These are phyloP conservation scores for Hystrix brachyura DNA, from an alignment of 2,113 vertebrate genomes.

Conservation along the genomic window DNA sequence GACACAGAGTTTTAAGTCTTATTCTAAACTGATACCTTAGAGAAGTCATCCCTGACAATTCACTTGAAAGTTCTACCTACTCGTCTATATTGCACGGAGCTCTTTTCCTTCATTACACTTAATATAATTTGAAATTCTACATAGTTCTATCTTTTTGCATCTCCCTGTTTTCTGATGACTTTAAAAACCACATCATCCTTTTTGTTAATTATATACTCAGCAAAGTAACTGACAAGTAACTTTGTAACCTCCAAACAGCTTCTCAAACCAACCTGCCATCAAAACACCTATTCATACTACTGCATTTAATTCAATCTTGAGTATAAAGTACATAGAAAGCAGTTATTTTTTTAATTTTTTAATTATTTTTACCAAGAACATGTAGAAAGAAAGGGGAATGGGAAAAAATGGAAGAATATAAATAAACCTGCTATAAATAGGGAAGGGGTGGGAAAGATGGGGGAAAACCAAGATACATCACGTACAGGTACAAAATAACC, in stretches of 20 bases:
- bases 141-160: neutral
- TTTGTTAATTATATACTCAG: neutral
- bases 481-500: no score
- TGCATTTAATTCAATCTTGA: neutral
- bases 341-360: neutral
- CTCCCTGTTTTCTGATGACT: slow-evolving; percentile 20
- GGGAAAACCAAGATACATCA: no score
- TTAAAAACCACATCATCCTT: neutral
- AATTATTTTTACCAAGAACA: no score
- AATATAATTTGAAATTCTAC: neutral
- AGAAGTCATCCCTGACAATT: neutral
- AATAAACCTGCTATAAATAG: no score
- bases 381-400: no score
- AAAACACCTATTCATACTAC: neutral
- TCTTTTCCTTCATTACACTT: neutral
- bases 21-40: neutral
- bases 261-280: slow-evolving; percentile 21
- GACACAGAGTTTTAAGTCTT: neutral
- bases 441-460: no score
- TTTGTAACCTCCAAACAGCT: neutral
- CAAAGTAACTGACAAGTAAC: neutral
- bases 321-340: neutral
- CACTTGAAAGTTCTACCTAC: neutral
- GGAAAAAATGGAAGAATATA: no score
- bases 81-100: neutral